Percentiles rank a stretch among this genome's conserved stretches.
Evolutionary conservation across 2,113 vertebrate genomes (phyloP).

Genomic region (Oreamnos americanus): DNA sequence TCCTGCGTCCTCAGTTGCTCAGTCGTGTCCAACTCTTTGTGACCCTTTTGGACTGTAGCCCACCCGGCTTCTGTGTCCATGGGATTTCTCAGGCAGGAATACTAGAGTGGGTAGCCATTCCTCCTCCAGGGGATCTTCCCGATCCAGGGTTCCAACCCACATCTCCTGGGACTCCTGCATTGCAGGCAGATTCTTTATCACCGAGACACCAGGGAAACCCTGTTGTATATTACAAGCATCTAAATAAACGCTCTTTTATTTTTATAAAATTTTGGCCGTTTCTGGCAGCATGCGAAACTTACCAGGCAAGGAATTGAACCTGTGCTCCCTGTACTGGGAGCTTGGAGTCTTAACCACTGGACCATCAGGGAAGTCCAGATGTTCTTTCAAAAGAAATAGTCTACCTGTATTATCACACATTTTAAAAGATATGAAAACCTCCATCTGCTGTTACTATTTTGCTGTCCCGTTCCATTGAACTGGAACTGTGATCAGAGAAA

Average conservation of each 20-base stretch:
- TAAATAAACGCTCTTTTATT: neutral
- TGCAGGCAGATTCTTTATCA: neutral
- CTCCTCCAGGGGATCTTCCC: neutral
- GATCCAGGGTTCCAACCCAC: neutral
- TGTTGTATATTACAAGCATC: neutral
- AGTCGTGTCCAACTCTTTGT: neutral
- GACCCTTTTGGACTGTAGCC: neutral
- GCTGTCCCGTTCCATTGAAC: neutral
- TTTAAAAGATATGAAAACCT: neutral
- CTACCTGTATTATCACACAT: neutral
- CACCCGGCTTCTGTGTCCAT: neutral
- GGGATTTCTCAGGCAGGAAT: neutral
- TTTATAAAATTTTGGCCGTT: neutral
- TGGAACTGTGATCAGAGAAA: neutral
- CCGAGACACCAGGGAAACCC: neutral
- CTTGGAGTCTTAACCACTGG: neutral
- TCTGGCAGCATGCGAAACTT: neutral
- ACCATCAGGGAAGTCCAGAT: neutral
- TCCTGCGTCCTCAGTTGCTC: neutral
- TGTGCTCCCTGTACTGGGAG: neutral
- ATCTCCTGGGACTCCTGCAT: neutral
- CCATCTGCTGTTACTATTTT: neutral
- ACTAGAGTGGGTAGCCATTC: neutral
- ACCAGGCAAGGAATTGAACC: neutral
- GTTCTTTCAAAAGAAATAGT: neutral